These are phyloP conservation scores for Anolis carolinensis DNA, from an alignment of 2,113 vertebrate species.

Conservation along the genomic window DNA sequence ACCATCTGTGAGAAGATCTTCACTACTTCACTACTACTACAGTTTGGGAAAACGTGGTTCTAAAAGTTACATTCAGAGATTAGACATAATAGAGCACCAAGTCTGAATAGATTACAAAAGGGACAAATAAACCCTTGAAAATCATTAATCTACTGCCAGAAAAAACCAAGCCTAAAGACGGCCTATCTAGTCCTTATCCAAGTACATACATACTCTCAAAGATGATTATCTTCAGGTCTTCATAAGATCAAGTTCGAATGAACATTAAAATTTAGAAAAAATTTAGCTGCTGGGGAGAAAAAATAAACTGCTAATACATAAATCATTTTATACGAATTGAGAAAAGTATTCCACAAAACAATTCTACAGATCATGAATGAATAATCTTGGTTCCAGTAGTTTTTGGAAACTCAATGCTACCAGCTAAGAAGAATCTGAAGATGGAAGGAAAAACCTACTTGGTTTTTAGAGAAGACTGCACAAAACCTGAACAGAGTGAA, in stretches of 20 bases:
- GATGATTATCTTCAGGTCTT: not conserved
- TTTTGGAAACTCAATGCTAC: not conserved
- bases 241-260: conserved; percentile 14
- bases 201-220: not conserved
- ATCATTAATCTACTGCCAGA: not conserved
- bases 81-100: too few species aligned
- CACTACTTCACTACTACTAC: too few species aligned
- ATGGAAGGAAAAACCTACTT: not conserved
- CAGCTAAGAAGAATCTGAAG: not conserved
- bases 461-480: not conserved
- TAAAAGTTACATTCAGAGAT: too few species aligned
- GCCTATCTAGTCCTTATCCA: not conserved
- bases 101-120: too few species aligned
- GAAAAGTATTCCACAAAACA: conserved; percentile 22
- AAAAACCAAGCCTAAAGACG: not conserved
- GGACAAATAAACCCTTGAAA: too few species aligned
- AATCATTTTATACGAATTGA: conserved; percentile 60
- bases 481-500: not conserved
- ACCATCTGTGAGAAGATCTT: too few species aligned
- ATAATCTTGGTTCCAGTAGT: not conserved
- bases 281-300: conserved; percentile 13
- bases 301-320: conserved; percentile 29
- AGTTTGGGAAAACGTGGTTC: too few species aligned
- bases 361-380: too few species aligned
- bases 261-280: conserved; percentile 14